Percentiles rank a stretch among this genome's conserved stretches.
Conservation (phyloP, 2,113 vertebrate genomes). For the Addax nasomaculatus region DNA sequence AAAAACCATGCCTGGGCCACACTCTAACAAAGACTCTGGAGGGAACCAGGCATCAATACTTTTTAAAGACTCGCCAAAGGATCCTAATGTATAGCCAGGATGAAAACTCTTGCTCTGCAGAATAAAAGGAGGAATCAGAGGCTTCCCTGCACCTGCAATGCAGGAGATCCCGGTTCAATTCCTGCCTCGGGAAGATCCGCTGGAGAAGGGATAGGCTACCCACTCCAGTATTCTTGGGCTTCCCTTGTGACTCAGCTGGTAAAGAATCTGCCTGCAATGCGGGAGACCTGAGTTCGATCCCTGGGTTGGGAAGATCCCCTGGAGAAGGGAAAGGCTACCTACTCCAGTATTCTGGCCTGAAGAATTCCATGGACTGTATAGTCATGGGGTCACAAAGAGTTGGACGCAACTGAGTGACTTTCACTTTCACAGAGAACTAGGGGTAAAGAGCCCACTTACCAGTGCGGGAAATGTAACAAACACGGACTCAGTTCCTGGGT, state of each 20-base stretch:
- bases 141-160: not conserved
- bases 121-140: not conserved
- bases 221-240: not conserved
- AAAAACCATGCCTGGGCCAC: not conserved
- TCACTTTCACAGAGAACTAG: not conserved
- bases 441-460: not conserved
- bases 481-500: not conserved
- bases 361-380: not conserved
- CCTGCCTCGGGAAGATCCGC: accelerated
- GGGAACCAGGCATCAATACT: not conserved
- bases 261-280: not conserved
- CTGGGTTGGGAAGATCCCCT: not conserved
- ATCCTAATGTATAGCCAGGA: not conserved
- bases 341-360: not conserved
- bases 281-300: not conserved
- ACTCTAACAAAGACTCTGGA: not conserved
- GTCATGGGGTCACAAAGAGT: not conserved
- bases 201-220: not conserved
- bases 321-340: not conserved
- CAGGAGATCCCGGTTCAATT: not conserved
- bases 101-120: not conserved
- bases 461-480: not conserved
- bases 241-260: not conserved
- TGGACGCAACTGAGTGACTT: not conserved
- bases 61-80: not conserved